These are phyloP conservation scores for Onychomys arenicola DNA, from an alignment of 2,797 vertebrate species.

Conservation along the genomic window DNA sequence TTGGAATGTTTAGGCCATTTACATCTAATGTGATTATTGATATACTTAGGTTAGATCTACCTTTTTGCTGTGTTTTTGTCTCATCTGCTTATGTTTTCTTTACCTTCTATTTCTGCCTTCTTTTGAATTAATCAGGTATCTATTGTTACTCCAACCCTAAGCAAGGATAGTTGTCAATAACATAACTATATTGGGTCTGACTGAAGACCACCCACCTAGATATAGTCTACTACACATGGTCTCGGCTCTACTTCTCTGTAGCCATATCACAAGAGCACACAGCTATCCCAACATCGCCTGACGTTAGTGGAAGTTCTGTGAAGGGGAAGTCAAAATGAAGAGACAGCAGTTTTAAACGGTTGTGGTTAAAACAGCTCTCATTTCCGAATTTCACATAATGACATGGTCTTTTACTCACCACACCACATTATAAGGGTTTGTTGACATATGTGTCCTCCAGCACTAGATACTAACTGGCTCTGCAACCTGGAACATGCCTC, in stretches of 20 bases:
- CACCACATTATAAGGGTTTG: neutral
- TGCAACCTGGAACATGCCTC: fast-evolving
- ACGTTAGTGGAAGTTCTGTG: neutral
- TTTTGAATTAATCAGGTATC: neutral
- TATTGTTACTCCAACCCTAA: neutral
- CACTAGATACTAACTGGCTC: too few relatives aligned
- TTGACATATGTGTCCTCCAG: neutral
- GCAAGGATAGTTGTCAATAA: neutral
- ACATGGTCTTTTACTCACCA: neutral
- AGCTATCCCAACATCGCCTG: neutral
- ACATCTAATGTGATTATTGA: neutral
- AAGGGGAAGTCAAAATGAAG: neutral
- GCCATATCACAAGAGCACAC: neutral
- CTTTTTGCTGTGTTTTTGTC: neutral
- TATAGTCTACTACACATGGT: neutral
- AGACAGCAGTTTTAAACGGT: neutral
- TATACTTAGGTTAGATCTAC: neutral
- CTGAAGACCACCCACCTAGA: neutral
- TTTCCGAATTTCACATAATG: neutral
- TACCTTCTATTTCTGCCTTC: neutral
- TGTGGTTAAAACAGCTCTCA: neutral
- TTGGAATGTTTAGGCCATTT: neutral
- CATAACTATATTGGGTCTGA: neutral
- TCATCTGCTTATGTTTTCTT: neutral
- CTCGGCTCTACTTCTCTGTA: neutral